Percentiles rank a stretch among this genome's conserved stretches.
phyloP scores from a whole-genome alignment of 2,888 invertebrate genomes.

The Palloptera scutellata region DNA sequence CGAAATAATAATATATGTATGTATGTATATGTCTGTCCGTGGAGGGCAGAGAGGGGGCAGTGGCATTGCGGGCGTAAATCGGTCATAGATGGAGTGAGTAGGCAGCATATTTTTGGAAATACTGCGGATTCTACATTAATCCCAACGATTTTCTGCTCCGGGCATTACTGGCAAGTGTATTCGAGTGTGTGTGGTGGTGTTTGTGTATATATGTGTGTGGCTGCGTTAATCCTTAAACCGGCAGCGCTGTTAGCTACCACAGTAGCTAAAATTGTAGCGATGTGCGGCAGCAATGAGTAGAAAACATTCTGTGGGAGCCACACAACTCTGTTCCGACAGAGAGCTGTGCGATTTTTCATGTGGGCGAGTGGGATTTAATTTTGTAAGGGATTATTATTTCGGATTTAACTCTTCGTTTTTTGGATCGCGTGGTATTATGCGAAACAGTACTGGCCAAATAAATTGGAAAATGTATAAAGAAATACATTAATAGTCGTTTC shows the following conservation, averaged over 20 bases:
- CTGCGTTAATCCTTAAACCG: constrained; percentile 64
- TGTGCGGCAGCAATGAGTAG: background rate
- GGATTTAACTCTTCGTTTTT: constrained; percentile 64
- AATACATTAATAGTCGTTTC: too few species aligned
- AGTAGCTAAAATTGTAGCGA: constrained; percentile 9
- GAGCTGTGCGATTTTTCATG: constrained; percentile 40
- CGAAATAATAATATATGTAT: background rate
- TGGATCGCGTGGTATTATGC: constrained; percentile 61
- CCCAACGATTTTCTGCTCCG: constrained; percentile 58
- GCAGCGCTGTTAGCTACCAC: constrained; percentile 42
- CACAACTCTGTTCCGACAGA: background rate
- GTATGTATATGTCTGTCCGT: background rate
- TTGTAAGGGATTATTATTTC: constrained; percentile 63
- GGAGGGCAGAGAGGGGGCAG: background rate
- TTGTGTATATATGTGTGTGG: constrained; percentile 37
- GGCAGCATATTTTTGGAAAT: constrained; percentile 57
- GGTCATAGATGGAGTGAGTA: constrained; percentile 25
- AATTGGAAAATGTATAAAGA: too few species aligned
- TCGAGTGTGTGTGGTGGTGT: background rate
- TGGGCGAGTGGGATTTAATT: constrained; percentile 62
- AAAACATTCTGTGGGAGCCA: background rate
- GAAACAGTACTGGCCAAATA: constrained; percentile 32
- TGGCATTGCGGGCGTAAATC: constrained; percentile 4
- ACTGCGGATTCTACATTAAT: constrained; percentile 58
- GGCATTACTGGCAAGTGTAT: constrained; percentile 44